These are phyloP conservation scores for Brachyhypopomus gauderio DNA, from an alignment of 2,113 vertebrate genomes.

Conservation along the genomic window DNA sequence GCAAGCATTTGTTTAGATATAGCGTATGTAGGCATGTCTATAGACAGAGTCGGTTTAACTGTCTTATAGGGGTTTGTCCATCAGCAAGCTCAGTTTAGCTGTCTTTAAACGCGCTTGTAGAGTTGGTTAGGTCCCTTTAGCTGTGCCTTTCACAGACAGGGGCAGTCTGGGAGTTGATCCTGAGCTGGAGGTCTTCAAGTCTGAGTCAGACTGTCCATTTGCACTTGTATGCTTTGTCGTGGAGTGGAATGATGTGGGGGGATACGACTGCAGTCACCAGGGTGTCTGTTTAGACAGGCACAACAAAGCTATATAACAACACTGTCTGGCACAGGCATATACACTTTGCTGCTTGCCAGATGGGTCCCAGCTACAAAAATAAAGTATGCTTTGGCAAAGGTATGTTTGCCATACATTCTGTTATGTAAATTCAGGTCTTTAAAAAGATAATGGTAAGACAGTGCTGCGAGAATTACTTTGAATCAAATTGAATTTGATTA, in stretches of 20 bases:
- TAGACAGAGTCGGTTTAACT: background rate
- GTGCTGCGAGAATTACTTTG: too few species aligned
- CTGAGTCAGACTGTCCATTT: slow-evolving; percentile 5
- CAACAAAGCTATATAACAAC: background rate
- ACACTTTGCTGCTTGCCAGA: too few species aligned
- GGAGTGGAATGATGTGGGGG: background rate
- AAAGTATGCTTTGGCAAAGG: too few species aligned
- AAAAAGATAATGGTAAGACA: too few species aligned
- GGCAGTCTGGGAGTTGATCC: slow-evolving; percentile 5
- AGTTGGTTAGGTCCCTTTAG: background rate
- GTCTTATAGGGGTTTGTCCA: background rate
- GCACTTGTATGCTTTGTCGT: background rate
- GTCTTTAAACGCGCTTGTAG: background rate
- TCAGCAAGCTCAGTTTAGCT: background rate
- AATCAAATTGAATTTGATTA: too few species aligned
- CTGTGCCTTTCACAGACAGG: slow-evolving; percentile 19
- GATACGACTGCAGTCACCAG: slow-evolving; percentile 1
- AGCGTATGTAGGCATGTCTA: too few species aligned
- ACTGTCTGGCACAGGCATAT: too few species aligned
- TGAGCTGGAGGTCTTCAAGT: background rate
- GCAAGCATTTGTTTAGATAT: too few species aligned
- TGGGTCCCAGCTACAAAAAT: too few species aligned
- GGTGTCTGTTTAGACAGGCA: background rate
- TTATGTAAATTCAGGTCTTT: too few species aligned
- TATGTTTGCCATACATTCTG: too few species aligned